A percentile compares a stretch with the other conserved stretches of the same genome.
phyloP scores from a whole-genome alignment of 2,888 invertebrate species.

The Microctonus aethiopoides region DNA sequence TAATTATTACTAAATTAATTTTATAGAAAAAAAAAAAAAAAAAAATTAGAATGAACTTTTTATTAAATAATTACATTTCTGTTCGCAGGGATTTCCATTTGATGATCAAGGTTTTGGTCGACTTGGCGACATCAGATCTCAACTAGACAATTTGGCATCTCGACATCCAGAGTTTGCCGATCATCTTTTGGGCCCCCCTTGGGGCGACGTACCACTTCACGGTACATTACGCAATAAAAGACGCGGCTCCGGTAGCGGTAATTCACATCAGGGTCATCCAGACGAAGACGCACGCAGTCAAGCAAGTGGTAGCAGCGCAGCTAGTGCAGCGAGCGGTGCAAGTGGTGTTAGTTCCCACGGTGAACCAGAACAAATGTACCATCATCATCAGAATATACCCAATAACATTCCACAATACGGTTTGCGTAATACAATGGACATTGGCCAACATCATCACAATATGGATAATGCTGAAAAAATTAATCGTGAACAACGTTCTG shows the following conservation, averaged over 20 bases:
- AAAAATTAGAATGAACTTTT: background rate
- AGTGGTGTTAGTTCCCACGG: slow-evolving; percentile 60
- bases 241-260: slow-evolving; percentile 48
- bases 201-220: slow-evolving; percentile 60
- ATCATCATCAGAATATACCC: slow-evolving; percentile 18
- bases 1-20: background rate
- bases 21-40: background rate
- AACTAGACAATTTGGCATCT: slow-evolving; percentile 77
- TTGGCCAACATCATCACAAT: slow-evolving; percentile 74
- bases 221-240: slow-evolving; percentile 52
- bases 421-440: slow-evolving; percentile 81
- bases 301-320: slow-evolving; percentile 61
- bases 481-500: slow-evolving; percentile 75
- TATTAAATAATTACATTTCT: no score
- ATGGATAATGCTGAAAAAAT: slow-evolving; percentile 70
- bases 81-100: slow-evolving; percentile 74
- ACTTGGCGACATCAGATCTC: slow-evolving; percentile 67
- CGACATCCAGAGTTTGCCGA: slow-evolving; percentile 82
- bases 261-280: slow-evolving; percentile 50
- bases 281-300: slow-evolving; percentile 64
- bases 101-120: slow-evolving; percentile 72
- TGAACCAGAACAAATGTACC: slow-evolving; percentile 47
- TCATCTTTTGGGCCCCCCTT: slow-evolving; percentile 69
- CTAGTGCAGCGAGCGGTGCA: slow-evolving; percentile 56
- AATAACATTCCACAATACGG: slow-evolving; percentile 74